Percentiles rank a stretch among this genome's conserved stretches.
Evolutionary conservation across 2,888 invertebrate species (phyloP).

Genomic region (Aelia acuminata): DNA sequence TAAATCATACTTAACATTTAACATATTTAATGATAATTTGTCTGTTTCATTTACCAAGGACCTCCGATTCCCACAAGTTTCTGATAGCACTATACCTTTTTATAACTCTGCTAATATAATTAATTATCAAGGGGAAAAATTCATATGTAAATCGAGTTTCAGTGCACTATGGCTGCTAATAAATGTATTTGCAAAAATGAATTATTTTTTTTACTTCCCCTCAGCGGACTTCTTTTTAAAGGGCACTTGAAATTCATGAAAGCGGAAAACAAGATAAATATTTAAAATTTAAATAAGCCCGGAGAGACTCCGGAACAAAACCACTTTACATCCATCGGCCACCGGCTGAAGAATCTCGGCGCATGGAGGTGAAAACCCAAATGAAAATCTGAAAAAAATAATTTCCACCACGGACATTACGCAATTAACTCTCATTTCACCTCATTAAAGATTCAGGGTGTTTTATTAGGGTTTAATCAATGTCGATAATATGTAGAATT

Average conservation of each 20-base stretch:
- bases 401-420: neutral
- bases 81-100: too few species aligned
- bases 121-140: neutral
- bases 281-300: conserved; percentile 33
- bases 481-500: neutral
- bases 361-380: neutral
- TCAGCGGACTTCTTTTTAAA: neutral
- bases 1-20: too few species aligned
- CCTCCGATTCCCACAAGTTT: too few species aligned
- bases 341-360: neutral
- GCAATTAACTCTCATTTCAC: neutral
- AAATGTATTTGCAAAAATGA: neutral
- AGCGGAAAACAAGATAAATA: conserved; percentile 23
- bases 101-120: too few species aligned
- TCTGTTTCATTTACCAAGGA: too few species aligned
- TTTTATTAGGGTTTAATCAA: neutral
- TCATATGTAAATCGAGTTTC: neutral
- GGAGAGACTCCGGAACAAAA: neutral
- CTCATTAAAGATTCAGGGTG: neutral
- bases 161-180: neutral
- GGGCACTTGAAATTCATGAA: conserved; percentile 32
- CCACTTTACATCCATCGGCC: conserved; percentile 4
- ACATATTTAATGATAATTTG: too few species aligned
- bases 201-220: neutral
- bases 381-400: neutral